phyloP scores from a whole-genome alignment of 2,797 vertebrate genomes.

The Peromyscus aztecus region DNA sequence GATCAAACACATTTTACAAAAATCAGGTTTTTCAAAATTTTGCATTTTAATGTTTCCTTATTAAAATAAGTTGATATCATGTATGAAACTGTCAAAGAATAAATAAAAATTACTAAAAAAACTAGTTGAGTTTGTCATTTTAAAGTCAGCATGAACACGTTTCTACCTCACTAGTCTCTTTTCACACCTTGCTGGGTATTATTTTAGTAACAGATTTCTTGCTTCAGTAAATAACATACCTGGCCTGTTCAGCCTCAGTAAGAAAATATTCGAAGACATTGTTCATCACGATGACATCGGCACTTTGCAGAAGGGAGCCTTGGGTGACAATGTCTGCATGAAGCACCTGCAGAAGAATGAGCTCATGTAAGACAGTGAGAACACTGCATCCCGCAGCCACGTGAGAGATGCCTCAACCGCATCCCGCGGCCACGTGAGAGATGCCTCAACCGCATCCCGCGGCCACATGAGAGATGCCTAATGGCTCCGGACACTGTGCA shows the following conservation, averaged over 20 bases:
- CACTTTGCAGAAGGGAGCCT: slow-evolving; percentile 90
- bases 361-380: slow-evolving; percentile 69
- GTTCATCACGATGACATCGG: slow-evolving; percentile 96
- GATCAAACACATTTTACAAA: slow-evolving; percentile 67
- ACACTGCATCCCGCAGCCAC: not conserved
- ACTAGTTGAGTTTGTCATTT: slow-evolving; percentile 37
- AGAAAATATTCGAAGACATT: slow-evolving; percentile 98
- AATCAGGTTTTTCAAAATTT: slow-evolving; percentile 29
- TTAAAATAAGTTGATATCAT: slow-evolving; percentile 67
- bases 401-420: not conserved
- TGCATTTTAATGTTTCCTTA: slow-evolving; percentile 78
- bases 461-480: not conserved
- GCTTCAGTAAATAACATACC: slow-evolving; percentile 88
- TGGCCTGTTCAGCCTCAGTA: slow-evolving; percentile 91
- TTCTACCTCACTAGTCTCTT: slow-evolving; percentile 34
- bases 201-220: slow-evolving; percentile 80
- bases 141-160: slow-evolving; percentile 76
- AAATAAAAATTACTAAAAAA: not conserved
- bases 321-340: slow-evolving; percentile 93
- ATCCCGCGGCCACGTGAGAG: not conserved
- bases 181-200: slow-evolving; percentile 39
- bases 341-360: slow-evolving; percentile 90
- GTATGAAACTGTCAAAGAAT: slow-evolving; percentile 23
- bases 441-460: not conserved
- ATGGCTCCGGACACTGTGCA: not conserved